These are phyloP conservation scores for Vombatus ursinus DNA, from an alignment of 2,113 vertebrate genomes.

Conservation along the genomic window DNA sequence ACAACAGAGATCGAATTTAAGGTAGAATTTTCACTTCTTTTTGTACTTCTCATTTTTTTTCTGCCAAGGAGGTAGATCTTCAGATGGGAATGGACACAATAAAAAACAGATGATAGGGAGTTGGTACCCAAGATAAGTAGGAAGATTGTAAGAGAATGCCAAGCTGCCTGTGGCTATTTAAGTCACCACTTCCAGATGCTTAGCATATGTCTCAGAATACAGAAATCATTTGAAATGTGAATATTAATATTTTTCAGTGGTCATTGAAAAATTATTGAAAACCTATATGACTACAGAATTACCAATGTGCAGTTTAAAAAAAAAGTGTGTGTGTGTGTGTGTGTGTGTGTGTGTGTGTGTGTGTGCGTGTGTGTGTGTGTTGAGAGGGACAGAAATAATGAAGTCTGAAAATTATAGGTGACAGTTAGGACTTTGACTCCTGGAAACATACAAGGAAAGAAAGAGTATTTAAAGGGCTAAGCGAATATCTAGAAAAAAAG, in stretches of 20 bases:
- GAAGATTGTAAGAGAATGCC: background rate
- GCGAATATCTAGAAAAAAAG: too few relatives aligned
- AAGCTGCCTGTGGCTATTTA: background rate
- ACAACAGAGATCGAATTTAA: background rate
- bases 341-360: too few relatives aligned
- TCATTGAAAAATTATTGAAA: background rate
- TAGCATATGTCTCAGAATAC: background rate
- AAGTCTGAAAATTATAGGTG: background rate
- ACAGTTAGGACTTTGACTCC: background rate
- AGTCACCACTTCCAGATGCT: background rate
- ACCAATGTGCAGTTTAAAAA: too few relatives aligned
- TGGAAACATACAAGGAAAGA: background rate
- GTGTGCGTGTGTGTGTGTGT: background rate
- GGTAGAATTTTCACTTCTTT: background rate
- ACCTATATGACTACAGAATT: background rate
- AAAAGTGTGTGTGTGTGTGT: too few relatives aligned
- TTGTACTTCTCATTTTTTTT: background rate
- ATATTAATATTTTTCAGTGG: background rate
- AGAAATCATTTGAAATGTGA: background rate
- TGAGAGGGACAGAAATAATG: background rate
- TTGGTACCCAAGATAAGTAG: background rate
- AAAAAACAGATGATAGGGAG: background rate
- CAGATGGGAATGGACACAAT: background rate
- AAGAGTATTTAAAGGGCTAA: background rate
- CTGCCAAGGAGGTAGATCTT: background rate